Base-by-base conservation (phyloP, 2,113 vertebrate species). In the Isichthys henryi region DNA sequence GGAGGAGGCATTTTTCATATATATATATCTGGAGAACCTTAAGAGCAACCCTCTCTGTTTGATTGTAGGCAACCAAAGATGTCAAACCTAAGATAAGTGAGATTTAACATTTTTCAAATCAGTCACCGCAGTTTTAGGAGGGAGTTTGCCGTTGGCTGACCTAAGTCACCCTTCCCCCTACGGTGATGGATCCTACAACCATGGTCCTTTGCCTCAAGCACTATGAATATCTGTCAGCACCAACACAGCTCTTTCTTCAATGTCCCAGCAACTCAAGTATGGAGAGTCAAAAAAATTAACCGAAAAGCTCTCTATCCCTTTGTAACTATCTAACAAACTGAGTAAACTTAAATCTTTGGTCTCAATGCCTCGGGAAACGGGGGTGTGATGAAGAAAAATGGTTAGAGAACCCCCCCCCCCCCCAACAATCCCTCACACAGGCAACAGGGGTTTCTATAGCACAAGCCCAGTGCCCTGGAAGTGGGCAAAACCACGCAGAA, bases 281-380 rank as follows among this genome's bases (percentile, higher is more conserved):
- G 90, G 91, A 91, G 88, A 82, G 35, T 50, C 8, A 53, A 82
- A 46, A 45, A 56, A 70, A 89, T 84, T 84, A 80, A 88, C 35
- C 56, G 21, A 45, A 39, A 56, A 48, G 77, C 17, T 84, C 15
- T 43, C 87, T 88, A 91, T 93, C 92, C 74, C 80, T 91, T 93
- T 88, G 46, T 89, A 90, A 88, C 45, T 53, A 91, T 88, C 89
- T 91, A 89, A 87, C 58, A 89, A n/a, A 91, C 91, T 62, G 90
- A 89, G 43, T 70, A 74, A 96, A 96, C 93, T 94, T 21, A 95
- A 95, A 93, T 96, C 95, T 96, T 96, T 96, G 95, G 95, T 94
- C 91, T 94, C 91, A 90, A 95, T 92, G 92, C 93, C 89, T 84
- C 84, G 90, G 91, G 89, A 88, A 85, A 62, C 27, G 23, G 31